Base-by-base conservation (phyloP, 2,113 vertebrate genomes). In the Mus pahari region DNA sequence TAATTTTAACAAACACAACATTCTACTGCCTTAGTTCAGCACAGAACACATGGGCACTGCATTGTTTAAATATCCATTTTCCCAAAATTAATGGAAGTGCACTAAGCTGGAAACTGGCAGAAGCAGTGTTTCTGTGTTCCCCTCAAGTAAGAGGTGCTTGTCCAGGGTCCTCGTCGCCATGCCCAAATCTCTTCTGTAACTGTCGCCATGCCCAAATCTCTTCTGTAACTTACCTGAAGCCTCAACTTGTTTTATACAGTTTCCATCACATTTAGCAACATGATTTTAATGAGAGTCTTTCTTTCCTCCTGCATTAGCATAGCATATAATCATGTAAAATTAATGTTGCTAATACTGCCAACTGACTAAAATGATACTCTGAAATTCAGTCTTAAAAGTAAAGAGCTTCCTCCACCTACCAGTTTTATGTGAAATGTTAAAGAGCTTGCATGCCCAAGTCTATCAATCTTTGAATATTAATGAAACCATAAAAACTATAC, bases 221-320 rank as follows among this genome's bases (percentile, higher is more conserved):
- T 96, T 92, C 86, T 94, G 55, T 12, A 84, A 94, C 33, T 98
- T 94, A 94, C 97, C 96, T 92, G 48, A 81, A 98, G 96, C 96
- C 97, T 98, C 87, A 90, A 91, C 77, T 93, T 97, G 26, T 98
- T 98, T 8, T 97, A 45, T 95, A 97, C 98, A 95, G 96, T 94
- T 97, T 98, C 91, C 98, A 97, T 98, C 97, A 95, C 96, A 98
- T 98, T 98, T 97, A 98, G 94, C 97, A 97, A 94, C 89, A 97
- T 92, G 96, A 88, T 94, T 98, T 98, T 98, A 99, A 98, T 97
- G 98, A 98, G 95, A 96, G 96, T 97, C 97, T 96, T 96, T 96
- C 96, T 91, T 98, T 98, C 90, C 62, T 95, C 94, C 86, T 90
- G 28, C 20, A 28, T 97, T 98, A 97, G 97, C 88, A 97, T 98